Conservation (phyloP, 2,797 vertebrate genomes). For the Rhynchotus rufescens region DNA sequence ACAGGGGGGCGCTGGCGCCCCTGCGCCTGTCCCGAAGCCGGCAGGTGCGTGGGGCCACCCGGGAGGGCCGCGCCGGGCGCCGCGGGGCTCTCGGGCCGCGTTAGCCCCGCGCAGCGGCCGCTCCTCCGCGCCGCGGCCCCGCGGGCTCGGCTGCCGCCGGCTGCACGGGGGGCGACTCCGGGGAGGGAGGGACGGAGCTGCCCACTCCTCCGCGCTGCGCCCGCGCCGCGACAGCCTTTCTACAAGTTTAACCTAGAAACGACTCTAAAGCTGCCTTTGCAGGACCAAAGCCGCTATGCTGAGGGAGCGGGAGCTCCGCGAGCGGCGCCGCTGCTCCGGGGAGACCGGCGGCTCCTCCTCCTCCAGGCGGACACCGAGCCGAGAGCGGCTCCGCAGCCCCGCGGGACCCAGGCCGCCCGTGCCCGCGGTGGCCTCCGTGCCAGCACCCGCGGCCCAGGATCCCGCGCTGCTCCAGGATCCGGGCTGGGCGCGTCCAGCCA, state of each 20-base stretch:
- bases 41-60: constrained; percentile 38
- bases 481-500: too few species aligned
- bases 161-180: background rate
- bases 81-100: background rate
- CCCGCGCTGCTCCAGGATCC: background rate
- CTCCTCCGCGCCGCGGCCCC: too few species aligned
- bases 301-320: background rate
- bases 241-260: background rate
- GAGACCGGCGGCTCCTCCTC: background rate
- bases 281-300: background rate
- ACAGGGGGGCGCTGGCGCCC: background rate
- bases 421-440: background rate
- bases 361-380: too few species aligned
- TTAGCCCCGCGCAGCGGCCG: background rate
- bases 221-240: background rate
- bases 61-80: background rate
- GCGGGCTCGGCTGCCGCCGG: background rate
- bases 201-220: background rate
- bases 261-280: background rate
- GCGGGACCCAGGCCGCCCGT: too few species aligned
- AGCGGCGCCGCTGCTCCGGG: background rate
- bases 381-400: background rate
- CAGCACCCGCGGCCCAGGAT: constrained; percentile 11
- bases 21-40: background rate
- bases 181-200: background rate